A percentile compares a stretch with the other conserved stretches of the same genome.
Conservation (phyloP, 2,888 invertebrate genomes). For the Auanema freiburgensis region DNA sequence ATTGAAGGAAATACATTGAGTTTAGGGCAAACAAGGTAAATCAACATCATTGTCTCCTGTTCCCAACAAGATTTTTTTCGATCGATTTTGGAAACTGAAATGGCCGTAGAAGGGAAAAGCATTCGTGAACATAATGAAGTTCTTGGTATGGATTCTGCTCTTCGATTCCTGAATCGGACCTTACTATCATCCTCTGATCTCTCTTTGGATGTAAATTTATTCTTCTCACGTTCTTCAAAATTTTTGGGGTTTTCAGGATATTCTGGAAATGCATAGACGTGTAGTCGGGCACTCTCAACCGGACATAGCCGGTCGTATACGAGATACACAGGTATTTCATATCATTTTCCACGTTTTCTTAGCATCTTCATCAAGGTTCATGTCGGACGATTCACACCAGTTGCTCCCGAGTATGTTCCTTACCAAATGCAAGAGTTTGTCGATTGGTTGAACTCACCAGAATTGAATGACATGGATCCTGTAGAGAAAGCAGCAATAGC, state of each 20-base stretch:
- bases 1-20: conserved; percentile 98
- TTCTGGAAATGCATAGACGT: conserved; percentile 86
- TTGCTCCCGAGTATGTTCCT: conserved; percentile 80
- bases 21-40: conserved; percentile 82
- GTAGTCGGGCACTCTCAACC: conserved; percentile 94
- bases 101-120: conserved; percentile 81
- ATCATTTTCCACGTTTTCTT: too few species aligned
- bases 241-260: conserved; percentile 72
- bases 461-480: conserved; percentile 82
- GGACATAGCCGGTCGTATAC: conserved; percentile 82
- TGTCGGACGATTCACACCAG: conserved; percentile 77
- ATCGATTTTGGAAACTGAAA: conserved; percentile 80
- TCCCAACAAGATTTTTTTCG: conserved; percentile 17
- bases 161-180: conserved; percentile 83
- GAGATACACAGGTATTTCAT: conserved; percentile 76
- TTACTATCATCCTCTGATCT: conserved; percentile 70
- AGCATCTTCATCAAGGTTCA: conserved; percentile 21
- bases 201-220: conserved; percentile 26
- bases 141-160: conserved; percentile 80
- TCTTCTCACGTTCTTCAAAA: neutral
- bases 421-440: conserved; percentile 83
- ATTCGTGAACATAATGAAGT: conserved; percentile 88
- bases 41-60: neutral
- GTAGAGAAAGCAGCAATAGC: conserved; percentile 91
- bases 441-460: conserved; percentile 86